Percentiles rank a stretch among this genome's conserved stretches.
Conservation (phyloP, 2,797 vertebrate genomes). For the Fistularia tabacaria region DNA sequence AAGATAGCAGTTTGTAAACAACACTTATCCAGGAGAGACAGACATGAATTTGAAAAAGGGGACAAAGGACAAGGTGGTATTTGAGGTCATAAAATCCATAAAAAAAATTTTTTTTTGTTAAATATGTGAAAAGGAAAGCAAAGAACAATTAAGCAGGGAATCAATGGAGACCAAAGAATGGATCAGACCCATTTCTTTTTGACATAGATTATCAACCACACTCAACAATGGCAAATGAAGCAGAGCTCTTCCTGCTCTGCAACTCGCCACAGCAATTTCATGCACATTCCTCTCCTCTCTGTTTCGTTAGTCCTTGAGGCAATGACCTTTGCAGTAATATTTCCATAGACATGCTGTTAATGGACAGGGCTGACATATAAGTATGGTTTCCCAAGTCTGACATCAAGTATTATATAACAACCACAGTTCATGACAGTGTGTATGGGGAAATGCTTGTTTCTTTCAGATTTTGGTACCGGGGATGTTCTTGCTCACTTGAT, state of each 20-base stretch:
- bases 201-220: conserved; percentile 66
- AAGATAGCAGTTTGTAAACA: conserved; percentile 22
- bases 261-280: conserved; percentile 59
- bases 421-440: conserved; percentile 37
- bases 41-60: conserved; percentile 32
- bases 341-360: conserved; percentile 73
- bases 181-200: conserved; percentile 68
- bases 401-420: conserved; percentile 59
- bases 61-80: conserved; percentile 49
- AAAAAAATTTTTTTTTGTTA: conserved; percentile 70
- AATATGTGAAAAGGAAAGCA: conserved; percentile 78
- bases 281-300: conserved; percentile 52
- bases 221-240: conserved; percentile 67
- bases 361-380: conserved; percentile 70
- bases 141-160: conserved; percentile 75
- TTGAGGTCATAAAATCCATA: conserved; percentile 78
- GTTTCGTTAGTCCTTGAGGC: conserved; percentile 61
- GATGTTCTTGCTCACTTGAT: conserved; percentile 42
- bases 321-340: conserved; percentile 77
- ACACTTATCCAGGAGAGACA: conserved; percentile 31
- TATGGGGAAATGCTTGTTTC: conserved; percentile 8
- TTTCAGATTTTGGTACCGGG: conserved; percentile 31
- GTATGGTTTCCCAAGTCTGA: conserved; percentile 56
- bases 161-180: conserved; percentile 58
- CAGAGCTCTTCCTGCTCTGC: conserved; percentile 51